Evolutionary conservation across 2,888 invertebrate species (phyloP).

Genomic region (Cactoblastis cactorum): DNA sequence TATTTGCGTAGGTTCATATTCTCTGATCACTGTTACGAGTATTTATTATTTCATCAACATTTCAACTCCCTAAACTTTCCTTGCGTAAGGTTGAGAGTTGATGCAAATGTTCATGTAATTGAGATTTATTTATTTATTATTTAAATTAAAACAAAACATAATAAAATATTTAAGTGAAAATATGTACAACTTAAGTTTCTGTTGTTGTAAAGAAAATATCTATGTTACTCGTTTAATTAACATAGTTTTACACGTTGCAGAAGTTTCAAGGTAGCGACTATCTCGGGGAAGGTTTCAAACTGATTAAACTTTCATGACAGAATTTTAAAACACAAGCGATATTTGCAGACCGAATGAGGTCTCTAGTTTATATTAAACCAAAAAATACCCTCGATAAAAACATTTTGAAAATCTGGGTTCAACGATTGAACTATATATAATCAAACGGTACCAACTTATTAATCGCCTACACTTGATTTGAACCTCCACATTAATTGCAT

Average conservation of each 20-base stretch:
- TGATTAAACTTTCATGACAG: conserved; percentile 15
- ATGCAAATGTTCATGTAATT: no score
- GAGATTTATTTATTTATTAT: no score
- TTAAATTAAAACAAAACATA: no score
- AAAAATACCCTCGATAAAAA: no score
- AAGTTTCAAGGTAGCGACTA: conserved; percentile 13
- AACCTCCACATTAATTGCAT: conserved; percentile 36
- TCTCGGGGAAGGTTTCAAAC: conserved; percentile 10
- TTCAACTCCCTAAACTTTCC: no score
- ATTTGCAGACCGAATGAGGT: conserved; percentile 6
- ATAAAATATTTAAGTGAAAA: no score
- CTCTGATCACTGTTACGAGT: no score
- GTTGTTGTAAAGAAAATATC: no score
- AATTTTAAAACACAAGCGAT: background rate
- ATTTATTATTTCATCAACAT: no score
- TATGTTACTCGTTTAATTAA: background rate
- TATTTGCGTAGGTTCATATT: no score
- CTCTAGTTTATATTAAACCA: background rate
- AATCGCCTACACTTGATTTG: conserved; percentile 35
- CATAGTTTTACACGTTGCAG: background rate
- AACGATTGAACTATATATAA: background rate
- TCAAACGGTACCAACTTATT: conserved; percentile 27
- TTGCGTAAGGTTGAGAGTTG: no score
- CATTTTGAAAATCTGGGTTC: background rate
- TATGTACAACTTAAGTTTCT: no score